A percentile compares a stretch with the other conserved stretches of the same genome.
Conservation (phyloP, 64 coral and sea anemone genomes). For the Platygyra sinensis region DNA sequence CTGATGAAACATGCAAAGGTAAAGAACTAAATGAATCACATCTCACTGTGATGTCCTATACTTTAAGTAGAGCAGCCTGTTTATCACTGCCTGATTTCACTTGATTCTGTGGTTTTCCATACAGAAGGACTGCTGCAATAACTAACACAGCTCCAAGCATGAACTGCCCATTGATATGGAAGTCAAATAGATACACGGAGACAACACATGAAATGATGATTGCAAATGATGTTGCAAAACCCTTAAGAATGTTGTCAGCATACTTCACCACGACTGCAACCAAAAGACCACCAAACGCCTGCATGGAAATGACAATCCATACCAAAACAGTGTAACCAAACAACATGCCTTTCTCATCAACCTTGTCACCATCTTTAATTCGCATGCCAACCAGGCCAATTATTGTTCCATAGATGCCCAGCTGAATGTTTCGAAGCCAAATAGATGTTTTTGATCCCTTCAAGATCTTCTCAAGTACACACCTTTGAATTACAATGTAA, state of each 20-base stretch:
- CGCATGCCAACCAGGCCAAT: constrained; percentile 90
- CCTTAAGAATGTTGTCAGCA: constrained; percentile 98
- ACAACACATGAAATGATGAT: constrained; percentile 89
- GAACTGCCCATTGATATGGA: constrained; percentile 79
- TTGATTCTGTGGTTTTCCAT: constrained; percentile 69
- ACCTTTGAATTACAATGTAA: constrained; percentile 44
- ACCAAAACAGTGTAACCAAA: constrained; percentile 81
- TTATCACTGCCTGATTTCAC: not conserved
- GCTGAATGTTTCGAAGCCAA: constrained; percentile 94
- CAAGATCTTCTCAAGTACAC: constrained; percentile 99
- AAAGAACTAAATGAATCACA: too few species aligned
- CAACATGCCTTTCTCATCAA: constrained; percentile 82
- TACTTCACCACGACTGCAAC: constrained; percentile 98
- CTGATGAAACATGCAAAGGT: too few species aligned
- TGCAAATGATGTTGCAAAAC: constrained; percentile 94
- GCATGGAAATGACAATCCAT: constrained; percentile 91
- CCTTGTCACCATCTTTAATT: constrained; percentile 87
- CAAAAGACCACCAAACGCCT: constrained; percentile 92
- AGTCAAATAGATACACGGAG: constrained; percentile 86
- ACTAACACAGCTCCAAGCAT: constrained; percentile 77
- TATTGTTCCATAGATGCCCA: constrained; percentile 73
- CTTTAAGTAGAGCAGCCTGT: not conserved
- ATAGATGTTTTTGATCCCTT: constrained; percentile 79
- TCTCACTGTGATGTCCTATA: not conserved
- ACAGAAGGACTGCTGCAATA: constrained; percentile 81